phyloP scores from a whole-genome alignment of 2,113 vertebrate genomes.

The Haliaeetus leucogaster region DNA sequence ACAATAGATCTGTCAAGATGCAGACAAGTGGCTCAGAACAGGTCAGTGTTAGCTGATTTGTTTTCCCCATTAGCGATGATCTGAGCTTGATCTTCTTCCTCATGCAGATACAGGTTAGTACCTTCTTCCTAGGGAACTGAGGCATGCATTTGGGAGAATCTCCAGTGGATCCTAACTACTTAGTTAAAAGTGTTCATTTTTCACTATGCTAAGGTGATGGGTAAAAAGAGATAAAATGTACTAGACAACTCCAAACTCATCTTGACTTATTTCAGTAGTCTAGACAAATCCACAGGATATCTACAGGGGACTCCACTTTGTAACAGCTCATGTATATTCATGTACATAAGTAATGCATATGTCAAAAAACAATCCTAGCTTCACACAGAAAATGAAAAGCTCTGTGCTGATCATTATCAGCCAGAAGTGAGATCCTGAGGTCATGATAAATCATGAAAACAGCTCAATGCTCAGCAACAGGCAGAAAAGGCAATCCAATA shows the following conservation, averaged over 20 bases:
- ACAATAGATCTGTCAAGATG: neutral
- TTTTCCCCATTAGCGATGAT: neutral
- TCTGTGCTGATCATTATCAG: neutral
- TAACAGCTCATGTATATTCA: neutral
- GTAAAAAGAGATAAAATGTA: neutral
- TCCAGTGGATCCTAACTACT: neutral
- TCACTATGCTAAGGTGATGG: neutral
- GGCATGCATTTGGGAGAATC: neutral
- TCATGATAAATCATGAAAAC: neutral
- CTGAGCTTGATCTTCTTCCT: neutral
- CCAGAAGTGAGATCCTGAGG: neutral
- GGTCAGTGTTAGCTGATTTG: neutral
- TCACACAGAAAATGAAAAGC: neutral
- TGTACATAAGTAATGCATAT: neutral
- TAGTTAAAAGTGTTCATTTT: neutral
- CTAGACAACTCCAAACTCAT: neutral
- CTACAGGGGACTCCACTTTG: neutral
- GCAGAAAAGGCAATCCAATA: neutral
- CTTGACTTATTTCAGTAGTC: neutral
- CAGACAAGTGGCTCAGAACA: neutral
- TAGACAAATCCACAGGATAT: neutral
- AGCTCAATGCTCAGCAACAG: neutral
- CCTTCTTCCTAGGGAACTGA: neutral
- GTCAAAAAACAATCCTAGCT: neutral
- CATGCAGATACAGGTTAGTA: neutral